Conservation (phyloP, 1,140 invertebrate species). For the Apolygus lucorum region DNA sequence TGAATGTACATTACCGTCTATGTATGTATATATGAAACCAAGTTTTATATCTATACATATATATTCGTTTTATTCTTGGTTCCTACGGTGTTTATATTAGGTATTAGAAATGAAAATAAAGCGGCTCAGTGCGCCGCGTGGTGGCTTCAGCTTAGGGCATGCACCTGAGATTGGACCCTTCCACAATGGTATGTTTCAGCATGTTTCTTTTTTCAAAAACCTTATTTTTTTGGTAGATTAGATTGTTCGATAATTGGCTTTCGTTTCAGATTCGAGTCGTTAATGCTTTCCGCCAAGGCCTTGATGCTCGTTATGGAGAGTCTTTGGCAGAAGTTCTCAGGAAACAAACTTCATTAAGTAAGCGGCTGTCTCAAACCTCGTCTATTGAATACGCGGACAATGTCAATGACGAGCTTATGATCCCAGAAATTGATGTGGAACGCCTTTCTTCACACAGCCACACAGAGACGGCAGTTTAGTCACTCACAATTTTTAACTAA, state of each 20-base stretch:
- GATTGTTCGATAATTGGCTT: constrained; percentile 28
- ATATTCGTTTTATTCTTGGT: too few relatives aligned
- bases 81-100: too few relatives aligned
- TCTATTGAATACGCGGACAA: constrained; percentile 86
- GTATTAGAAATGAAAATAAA: constrained; percentile 18
- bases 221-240: constrained; percentile 20
- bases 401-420: constrained; percentile 73
- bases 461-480: constrained; percentile 83
- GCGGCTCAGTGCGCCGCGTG: constrained; percentile 24
- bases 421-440: constrained; percentile 83
- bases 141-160: constrained; percentile 17
- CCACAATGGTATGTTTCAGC: constrained; percentile 24
- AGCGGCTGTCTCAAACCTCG: constrained; percentile 80
- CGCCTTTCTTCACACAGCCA: constrained; percentile 83
- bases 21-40: not conserved
- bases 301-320: constrained; percentile 89
- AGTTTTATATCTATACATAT: too few relatives aligned
- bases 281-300: constrained; percentile 97
- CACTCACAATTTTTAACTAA: not conserved
- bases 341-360: constrained; percentile 81
- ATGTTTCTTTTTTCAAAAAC: constrained; percentile 6
- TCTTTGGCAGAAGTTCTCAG: constrained; percentile 81
- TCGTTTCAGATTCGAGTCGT: constrained; percentile 88
- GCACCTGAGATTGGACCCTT: constrained; percentile 14
- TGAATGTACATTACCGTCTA: not conserved